A percentile compares a stretch with the other conserved stretches of the same genome.
Evolutionary conservation across 92 coral and sea anemone species (phyloP).

Genomic region (Scolanthus callimorphus): DNA sequence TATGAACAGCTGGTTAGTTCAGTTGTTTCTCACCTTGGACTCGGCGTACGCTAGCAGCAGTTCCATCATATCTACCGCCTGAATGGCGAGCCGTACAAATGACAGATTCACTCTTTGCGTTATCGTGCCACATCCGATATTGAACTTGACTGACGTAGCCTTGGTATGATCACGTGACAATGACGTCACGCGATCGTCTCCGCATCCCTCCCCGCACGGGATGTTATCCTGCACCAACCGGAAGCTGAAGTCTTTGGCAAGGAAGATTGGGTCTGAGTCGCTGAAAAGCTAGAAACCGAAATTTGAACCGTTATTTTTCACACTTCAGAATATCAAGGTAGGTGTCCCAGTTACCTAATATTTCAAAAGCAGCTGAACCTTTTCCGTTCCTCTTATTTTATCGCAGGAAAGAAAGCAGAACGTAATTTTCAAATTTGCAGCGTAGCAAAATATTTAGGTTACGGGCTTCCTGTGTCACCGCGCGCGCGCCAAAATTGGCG

Average conservation of each 20-base stretch:
- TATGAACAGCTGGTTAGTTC: no score
- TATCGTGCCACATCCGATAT: constrained; percentile 68
- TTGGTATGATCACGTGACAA: constrained; percentile 27
- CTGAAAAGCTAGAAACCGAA: constrained; percentile 34
- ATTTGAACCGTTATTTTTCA: neutral
- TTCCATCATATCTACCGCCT: constrained; percentile 86
- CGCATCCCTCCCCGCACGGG: constrained; percentile 17
- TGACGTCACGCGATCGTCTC: constrained; percentile 17
- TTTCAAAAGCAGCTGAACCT: no score
- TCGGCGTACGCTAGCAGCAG: constrained; percentile 34
- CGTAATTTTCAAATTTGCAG: no score
- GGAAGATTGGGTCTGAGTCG: constrained; percentile 72
- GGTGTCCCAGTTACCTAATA: no score
- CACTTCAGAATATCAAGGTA: no score
- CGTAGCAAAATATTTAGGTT: no score
- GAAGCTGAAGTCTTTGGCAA: constrained; percentile 76
- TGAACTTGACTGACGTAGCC: constrained; percentile 57
- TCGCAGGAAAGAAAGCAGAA: no score
- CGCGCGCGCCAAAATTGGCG: no score
- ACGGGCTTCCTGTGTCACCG: no score
- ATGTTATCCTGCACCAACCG: constrained; percentile 54
- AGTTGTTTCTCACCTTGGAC: constrained; percentile 46
- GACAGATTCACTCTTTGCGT: constrained; percentile 88
- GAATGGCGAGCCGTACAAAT: constrained; percentile 76
- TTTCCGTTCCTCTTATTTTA: no score